Percentiles rank a stretch among this genome's conserved stretches.
phyloP scores from a whole-genome alignment of 30 jellyfish, hydroid and myxozoan species.

The Morbakka virulenta region DNA sequence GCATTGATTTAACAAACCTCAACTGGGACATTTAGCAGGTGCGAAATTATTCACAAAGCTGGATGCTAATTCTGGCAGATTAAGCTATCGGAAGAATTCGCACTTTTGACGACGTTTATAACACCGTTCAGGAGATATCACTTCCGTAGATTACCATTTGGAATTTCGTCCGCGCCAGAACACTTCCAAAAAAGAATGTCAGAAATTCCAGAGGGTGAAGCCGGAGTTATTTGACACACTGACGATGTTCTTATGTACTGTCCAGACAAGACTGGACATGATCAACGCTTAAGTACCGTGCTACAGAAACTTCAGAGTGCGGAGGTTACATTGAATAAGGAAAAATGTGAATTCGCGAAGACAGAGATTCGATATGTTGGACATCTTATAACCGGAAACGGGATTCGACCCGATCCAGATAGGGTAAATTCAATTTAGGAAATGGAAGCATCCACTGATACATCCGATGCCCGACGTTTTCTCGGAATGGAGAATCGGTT shows the following conservation, averaged over 20 bases:
- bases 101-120: too few relatives aligned
- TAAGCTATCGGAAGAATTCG: slow-evolving; percentile 13
- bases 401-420: slow-evolving; percentile 34
- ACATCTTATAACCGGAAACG: slow-evolving; percentile 8
- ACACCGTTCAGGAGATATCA: slow-evolving; percentile 55
- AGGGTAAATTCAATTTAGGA: slow-evolving; percentile 11
- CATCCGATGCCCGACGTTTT: background rate
- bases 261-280: slow-evolving; percentile 32
- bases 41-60: too few relatives aligned
- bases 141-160: slow-evolving; percentile 28
- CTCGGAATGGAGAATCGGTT: slow-evolving; percentile 55
- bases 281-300: slow-evolving; percentile 36
- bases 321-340: slow-evolving; percentile 37
- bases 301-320: slow-evolving; percentile 6
- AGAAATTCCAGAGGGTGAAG: slow-evolving; percentile 19
- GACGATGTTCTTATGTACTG: slow-evolving; percentile 31
- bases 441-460: slow-evolving; percentile 33
- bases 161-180: slow-evolving; percentile 12
- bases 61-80: too few relatives aligned
- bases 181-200: slow-evolving; percentile 27
- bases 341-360: slow-evolving; percentile 25
- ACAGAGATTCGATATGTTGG: slow-evolving; percentile 18
- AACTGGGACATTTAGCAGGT: slow-evolving; percentile 26
- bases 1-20: slow-evolving; percentile 10
- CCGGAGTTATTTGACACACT: slow-evolving; percentile 24